Evolutionary conservation across 2,888 invertebrate genomes (phyloP), one percentile per base, ranked within the genome.

Genomic region (Lasius fuliginosus): DNA sequence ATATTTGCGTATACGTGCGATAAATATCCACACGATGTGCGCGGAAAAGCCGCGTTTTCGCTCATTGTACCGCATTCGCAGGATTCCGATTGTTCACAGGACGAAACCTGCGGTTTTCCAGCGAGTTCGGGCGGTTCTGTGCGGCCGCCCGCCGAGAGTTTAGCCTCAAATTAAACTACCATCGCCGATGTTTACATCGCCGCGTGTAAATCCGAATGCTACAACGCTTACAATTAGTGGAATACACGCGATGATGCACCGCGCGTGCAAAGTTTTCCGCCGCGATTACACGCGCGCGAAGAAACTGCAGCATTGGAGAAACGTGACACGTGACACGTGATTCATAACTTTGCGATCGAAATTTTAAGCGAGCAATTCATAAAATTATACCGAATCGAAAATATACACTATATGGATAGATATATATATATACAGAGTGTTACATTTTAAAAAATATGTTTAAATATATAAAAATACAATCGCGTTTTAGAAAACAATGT

Each of bases 111-210:
- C 79, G 90, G 90, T 87, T 90, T 82, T 79, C 85, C 90, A 53
- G 86, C 85, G 90, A 82, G 89, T 56, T 77, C 86, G 85, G 84
- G 76, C 84, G 81, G 46, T 77, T 79, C 82, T 82, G 60, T 67
- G 74, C 84, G 79, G 84, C 73, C 76, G 83, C 62, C 85, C 74
- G 60, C 30, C 49, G 87, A 82, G 87, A 82, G 88, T 90, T 90
- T 88, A 85, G 88, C 87, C 88, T 88, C 89, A 89, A 92, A 92
- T 92, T 92, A 92, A 92, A 92, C 90, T 90, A 87, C 88, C 83
- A 68, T 68, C 71, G 33, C 65, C 33, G 81, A 67, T 84, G 84
- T 90, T 89, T 88, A 83, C 88, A 85, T 69, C 85, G 76, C 88
- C 86, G 83, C 85, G 83, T 83, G 83, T 86, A 89, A 87, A 89